A percentile compares a stretch with the other conserved stretches of the same genome.
Evolutionary conservation across 2,797 vertebrate species (phyloP).

Genomic region (Polyboroides typus): DNA sequence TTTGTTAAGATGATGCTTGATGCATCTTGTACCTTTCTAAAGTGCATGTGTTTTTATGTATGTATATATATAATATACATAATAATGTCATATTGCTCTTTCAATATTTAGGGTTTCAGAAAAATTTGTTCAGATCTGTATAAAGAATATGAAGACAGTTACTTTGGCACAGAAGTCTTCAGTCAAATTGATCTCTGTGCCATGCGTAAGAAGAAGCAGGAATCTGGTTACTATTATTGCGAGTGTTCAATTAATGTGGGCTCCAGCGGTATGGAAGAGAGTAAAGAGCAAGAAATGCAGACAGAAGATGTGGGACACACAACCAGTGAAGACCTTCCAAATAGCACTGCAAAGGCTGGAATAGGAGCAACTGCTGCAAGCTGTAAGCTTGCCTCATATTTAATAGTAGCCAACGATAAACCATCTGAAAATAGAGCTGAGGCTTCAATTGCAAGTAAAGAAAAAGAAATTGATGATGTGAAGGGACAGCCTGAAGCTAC

Average conservation of each 20-base stretch:
- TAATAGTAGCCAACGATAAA: background rate
- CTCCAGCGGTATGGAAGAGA: background rate
- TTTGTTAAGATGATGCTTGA: background rate
- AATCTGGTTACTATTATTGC: constrained; percentile 55
- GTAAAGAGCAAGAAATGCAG: background rate
- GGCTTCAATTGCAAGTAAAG: background rate
- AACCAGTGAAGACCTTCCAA: background rate
- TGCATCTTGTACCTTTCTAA: background rate
- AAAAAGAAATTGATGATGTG: background rate
- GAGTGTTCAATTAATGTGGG: constrained; percentile 43
- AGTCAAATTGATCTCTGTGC: constrained; percentile 59
- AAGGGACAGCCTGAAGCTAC: constrained; percentile 27
- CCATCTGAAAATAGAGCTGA: constrained; percentile 20
- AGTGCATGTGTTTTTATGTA: background rate
- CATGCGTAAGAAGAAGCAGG: constrained; percentile 64
- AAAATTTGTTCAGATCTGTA: constrained; percentile 45
- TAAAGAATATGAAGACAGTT: constrained; percentile 52
- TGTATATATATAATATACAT: accelerated
- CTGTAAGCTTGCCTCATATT: background rate
- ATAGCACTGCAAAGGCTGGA: background rate
- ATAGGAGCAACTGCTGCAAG: background rate
- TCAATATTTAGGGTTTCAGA: constrained; percentile 32
- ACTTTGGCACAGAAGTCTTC: constrained; percentile 57
- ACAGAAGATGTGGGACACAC: background rate
- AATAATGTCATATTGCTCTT: background rate